Evolutionary conservation across 2,113 vertebrate species (phyloP), one percentile per base, ranked within the genome.

Genomic region (Xiphophorus couchianus): DNA sequence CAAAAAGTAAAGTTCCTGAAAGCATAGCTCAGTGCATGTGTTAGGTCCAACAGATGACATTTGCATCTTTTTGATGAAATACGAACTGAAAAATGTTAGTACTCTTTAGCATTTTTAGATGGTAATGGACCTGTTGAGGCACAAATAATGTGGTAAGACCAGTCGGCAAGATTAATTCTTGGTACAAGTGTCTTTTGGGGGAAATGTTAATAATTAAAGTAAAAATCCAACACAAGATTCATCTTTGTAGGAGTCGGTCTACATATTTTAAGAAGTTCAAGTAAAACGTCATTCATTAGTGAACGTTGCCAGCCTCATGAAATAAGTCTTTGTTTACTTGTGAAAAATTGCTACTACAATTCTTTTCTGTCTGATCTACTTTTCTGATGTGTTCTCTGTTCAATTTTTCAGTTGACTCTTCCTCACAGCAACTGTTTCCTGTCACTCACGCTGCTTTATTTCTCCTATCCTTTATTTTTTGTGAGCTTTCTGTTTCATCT

Each of bases 201-300:
- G 64, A 66, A 62, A 61, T 58, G 28, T 74, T 77, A 37, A 73
- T 82, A 80, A 64, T 67, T 14, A 66, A 28, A 73, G 4, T 81
- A 44, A 2, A 62, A 63, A 37, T 69, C 64, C n/a, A 72, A 76
- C 42, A 63, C 10, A 33, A 51, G n/a, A 3, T 27, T 28, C 1
- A 15, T 75, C 9, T 27, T 82, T 78, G 25, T n/a, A 30, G 37
- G 28, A 65, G 30, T 3, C 54, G 14, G 51, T 60, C 25, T 74
- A n/a, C 66, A 74, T 78, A 76, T 86, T 80, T 79, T 77, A 75
- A 84, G 58, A 19, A 17, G 1, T 66, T 65, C 61, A 75, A 58
- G 63, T 69, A 71, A 74, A 68, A 69, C 13, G 71, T 69, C 65
- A 75, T 82, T 65, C 11, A 65, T 37, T 84, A 82, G 71, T 80